These are phyloP conservation scores for Ptychobarbus kaznakovi DNA, from an alignment of 2,797 vertebrate species.

Conservation along the genomic window DNA sequence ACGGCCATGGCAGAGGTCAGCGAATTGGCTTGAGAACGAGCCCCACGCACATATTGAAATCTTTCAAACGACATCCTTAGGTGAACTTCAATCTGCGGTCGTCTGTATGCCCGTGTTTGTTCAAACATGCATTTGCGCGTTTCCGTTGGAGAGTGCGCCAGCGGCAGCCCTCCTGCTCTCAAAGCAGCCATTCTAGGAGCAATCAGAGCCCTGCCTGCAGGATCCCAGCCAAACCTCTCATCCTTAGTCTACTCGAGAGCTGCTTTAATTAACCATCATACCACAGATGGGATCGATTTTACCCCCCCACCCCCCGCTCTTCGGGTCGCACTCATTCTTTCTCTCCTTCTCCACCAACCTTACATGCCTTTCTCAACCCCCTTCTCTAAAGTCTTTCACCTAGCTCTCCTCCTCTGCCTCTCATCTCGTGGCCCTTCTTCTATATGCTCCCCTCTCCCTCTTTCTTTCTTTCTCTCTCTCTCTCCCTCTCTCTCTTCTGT, in stretches of 20 bases:
- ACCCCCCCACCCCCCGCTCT: slow-evolving; percentile 75
- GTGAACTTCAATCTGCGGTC: slow-evolving; percentile 38
- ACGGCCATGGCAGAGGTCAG: slow-evolving; percentile 22
- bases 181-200: slow-evolving; percentile 98
- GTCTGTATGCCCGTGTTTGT: slow-evolving; percentile 47
- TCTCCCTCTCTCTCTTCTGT: slow-evolving; percentile 54
- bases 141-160: slow-evolving; percentile 63
- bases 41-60: neutral
- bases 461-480: slow-evolving; percentile 65
- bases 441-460: slow-evolving; percentile 41
- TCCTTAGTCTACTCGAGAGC: slow-evolving; percentile 98
- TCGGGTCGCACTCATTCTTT: slow-evolving; percentile 70
- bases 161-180: slow-evolving; percentile 95
- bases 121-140: slow-evolving; percentile 61
- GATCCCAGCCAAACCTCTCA: slow-evolving; percentile 98
- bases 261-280: slow-evolving; percentile 99
- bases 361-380: slow-evolving; percentile 65
- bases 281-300: slow-evolving; percentile 99
- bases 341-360: slow-evolving; percentile 66
- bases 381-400: slow-evolving; percentile 63
- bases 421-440: slow-evolving; percentile 63
- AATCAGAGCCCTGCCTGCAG: slow-evolving; percentile 97
- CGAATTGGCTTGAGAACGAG: neutral
- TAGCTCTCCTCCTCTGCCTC: slow-evolving; percentile 61
- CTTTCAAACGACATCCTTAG: slow-evolving; percentile 37